Evolutionary conservation across 1,140 invertebrate species (phyloP).

Genomic region (Archegozetes longisetosus): DNA sequence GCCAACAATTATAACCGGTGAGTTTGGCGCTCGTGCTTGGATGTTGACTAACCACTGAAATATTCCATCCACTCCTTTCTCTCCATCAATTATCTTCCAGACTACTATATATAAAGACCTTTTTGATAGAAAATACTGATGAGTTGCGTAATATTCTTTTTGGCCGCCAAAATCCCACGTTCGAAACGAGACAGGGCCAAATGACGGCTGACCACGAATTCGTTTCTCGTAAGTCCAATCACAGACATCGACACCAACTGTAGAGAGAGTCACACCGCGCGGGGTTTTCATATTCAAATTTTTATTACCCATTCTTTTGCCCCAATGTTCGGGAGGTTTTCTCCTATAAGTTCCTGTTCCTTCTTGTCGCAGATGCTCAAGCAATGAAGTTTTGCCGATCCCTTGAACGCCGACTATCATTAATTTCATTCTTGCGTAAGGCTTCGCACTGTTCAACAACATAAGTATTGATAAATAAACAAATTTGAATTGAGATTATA

Average conservation of each 20-base stretch:
- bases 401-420: constrained; percentile 94
- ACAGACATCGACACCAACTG: constrained; percentile 90
- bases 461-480: not conserved
- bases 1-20: constrained; percentile 81
- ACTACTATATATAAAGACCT: constrained; percentile 86
- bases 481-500: not conserved
- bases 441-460: constrained; percentile 72
- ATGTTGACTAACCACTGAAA: constrained; percentile 91
- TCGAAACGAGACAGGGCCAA: constrained; percentile 81
- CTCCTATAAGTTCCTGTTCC: constrained; percentile 55
- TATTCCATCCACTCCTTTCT: constrained; percentile 72
- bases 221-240: constrained; percentile 84
- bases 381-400: constrained; percentile 80
- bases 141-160: constrained; percentile 88
- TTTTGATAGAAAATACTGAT: constrained; percentile 94
- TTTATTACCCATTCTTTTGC: constrained; percentile 80
- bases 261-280: constrained; percentile 67
- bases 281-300: constrained; percentile 54
- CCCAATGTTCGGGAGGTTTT: constrained; percentile 72
- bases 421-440: constrained; percentile 88
- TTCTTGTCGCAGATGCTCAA: constrained; percentile 72
- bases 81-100: constrained; percentile 86
- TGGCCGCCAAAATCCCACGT: constrained; percentile 98
- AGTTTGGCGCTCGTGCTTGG: constrained; percentile 80
- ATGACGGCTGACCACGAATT: constrained; percentile 43